Evolutionary conservation across 2,888 invertebrate genomes (phyloP).

Genomic region (Leptopilina myrica): DNA sequence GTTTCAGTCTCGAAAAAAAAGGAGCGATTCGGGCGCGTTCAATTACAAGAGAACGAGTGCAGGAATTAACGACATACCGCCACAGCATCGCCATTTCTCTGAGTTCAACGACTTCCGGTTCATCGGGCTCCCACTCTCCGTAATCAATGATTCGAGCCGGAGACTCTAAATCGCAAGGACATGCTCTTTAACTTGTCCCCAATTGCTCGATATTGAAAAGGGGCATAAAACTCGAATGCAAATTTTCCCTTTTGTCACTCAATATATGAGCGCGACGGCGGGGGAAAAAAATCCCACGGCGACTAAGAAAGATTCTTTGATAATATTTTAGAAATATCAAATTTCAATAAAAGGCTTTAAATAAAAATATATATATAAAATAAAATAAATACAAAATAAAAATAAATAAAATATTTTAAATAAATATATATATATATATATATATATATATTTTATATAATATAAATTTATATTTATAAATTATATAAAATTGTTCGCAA

Average conservation of each 20-base stretch:
- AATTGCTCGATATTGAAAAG: conserved; percentile 32
- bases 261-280: no score
- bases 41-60: conserved; percentile 37
- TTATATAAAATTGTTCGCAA: no score
- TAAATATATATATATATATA: no score
- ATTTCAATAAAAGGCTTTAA: no score
- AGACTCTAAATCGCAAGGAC: conserved; percentile 52
- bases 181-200: conserved; percentile 53
- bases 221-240: conserved; percentile 6
- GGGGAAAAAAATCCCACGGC: no score
- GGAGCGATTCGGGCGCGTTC: conserved; percentile 34
- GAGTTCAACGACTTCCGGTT: conserved; percentile 57
- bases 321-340: no score
- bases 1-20: conserved; percentile 29
- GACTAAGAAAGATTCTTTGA: no score
- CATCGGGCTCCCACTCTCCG: conserved; percentile 50
- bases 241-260: not conserved
- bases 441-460: no score
- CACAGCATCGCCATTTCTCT: conserved; percentile 36
- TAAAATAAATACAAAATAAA: no score
- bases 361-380: no score
- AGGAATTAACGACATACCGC: conserved; percentile 40
- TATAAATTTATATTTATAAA: no score
- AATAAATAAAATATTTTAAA: no score
- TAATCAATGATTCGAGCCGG: conserved; percentile 54